Evolutionary conservation across 2,113 vertebrate genomes (phyloP), one percentile per base, ranked within the genome.

Genomic region (Martes martes): DNA sequence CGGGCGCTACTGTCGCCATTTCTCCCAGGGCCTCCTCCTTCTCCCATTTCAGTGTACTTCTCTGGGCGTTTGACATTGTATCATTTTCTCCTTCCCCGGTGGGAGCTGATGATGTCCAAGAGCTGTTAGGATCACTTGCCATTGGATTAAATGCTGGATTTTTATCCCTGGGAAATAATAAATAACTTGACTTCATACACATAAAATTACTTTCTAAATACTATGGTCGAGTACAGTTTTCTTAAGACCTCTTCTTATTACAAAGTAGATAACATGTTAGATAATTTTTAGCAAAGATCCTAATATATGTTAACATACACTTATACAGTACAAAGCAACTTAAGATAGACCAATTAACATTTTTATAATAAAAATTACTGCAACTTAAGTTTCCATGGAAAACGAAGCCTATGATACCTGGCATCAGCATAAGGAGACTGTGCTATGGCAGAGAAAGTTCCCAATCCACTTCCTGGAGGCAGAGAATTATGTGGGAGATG

Each of bases 21-120:
- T 99, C 99, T 18, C 99, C 99, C 86, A 99, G 99, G 11, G 98
- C 98, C 98, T 99, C 99, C 85, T 99, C 99, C 52, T 99, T 99
- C 98, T 99, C 99, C 99, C 99, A 99, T 98, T 99, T 99, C 1
- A 99, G 98, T 4, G 99, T 99, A 88, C 99, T 99, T 81, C 99
- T 99, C 89, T 99, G 99, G 78, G 99, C 99, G 0, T 99, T 99
- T 0, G 99, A 99, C 99, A 99, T 98, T 0, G 97, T 99, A 42
- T 99, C 99, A 0, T 99, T 98, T 95, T 99, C 99, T 3, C 98
- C 98, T 93, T 99, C 99, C 88, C 98, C 73, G 1, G 98, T 28
- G 1, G 98, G 98, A 89, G 99, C 98, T 15, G 99, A 89, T 0
- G 99, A 97, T 4, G 98, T 91, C 99, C 99, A 99, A 0, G 99